Evolutionary conservation across 2,888 invertebrate genomes (phyloP), one percentile per base, ranked within the genome.

Genomic region (Drosophila leonis): DNA sequence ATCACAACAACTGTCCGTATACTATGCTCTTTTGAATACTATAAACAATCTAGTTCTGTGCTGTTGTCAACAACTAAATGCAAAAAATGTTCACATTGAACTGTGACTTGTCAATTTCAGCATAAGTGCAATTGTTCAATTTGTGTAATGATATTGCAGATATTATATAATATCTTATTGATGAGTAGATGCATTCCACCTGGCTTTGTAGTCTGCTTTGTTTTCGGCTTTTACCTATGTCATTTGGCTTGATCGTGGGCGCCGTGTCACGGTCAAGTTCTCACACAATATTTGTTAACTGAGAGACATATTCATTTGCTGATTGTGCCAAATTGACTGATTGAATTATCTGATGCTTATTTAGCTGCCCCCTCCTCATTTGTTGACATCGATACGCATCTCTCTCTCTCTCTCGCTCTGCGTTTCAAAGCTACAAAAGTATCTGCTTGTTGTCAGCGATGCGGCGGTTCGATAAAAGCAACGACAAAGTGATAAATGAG

Each of bases 401-500:
- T 39, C n/a, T 39, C 39, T n/a, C 39, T 39, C 39, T n/a, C 1
- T 39, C 39, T 42, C 41, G 24, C 46, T 18, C n/a, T 49, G 4
- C 20, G 18, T 31, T 18, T 49, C 15, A 18, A 13, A 69, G 61
- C 63, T 72, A 59, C 61, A 35, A 62, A 62, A 54, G 41, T 41
- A 65, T 69, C 62, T 61, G 44, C 12, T 41, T 31, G 37, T 60
- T 46, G 61, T 54, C 52, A 46, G 35, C 35, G 62, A 65, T 65
- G 60, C 39, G 41, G 60, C 54, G 49, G 15, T 52, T 52, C 59
- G 63, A 79, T 69, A 46, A 52, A 62, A 60, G 52, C 44, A 65
- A 18, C 56, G 51, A 75, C 51, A 65, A 60, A 44, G 55, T 63
- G 65, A 79, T 60, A 65, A 79, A 79, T 64, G 69, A 35, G 24